Evolutionary conservation across 1,140 invertebrate species (phyloP), one percentile per base, ranked within the genome.

Genomic region (Gryon sp.): DNA sequence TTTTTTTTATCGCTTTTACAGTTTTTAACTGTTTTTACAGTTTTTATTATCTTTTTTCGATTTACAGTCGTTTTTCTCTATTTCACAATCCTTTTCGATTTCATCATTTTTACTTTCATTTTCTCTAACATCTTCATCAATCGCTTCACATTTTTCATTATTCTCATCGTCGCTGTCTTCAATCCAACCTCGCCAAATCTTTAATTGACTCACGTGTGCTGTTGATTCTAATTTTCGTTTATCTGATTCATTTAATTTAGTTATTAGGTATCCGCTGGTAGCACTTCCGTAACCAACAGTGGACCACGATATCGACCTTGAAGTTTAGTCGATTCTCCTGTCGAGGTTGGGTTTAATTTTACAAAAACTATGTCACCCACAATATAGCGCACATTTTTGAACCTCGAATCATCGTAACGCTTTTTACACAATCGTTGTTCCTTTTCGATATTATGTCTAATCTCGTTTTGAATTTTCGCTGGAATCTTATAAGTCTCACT

Each of bases 241-340:
- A 5, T 32, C 22, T 0, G 36, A 19, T 8, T 63, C 46, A 32
- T 63, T 50, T 5, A 68, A 8, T 15, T 20, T 46, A 2, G 9
- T 15, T 4, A 68, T n/a, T 66, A 66, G 9, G 62, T 66, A 28
- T 55, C 62, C 4, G 48, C 26, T 1, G 63, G 63, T 9, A 68
- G 18, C 2, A 20, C 22, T 20, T 40, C 34, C 1, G 16, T 22
- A 14, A 63, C 26, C 0, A 63, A 32, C 15, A 50, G 5, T 0
- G 62, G 62, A 8, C 62, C 62, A 0, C 40, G 20, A 36, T 40
- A 41, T 1, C 32, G 45, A 30, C 45, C 32, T 28, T 57, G 46
- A 8, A 63, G 19, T 16, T 63, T 63, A 2, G 40, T 65, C 0
- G 45, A 48, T 8, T 52, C 24, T 43, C 60, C 60, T n/a, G 60